Evolutionary conservation across 30 jellyfish, hydroid and myxozoan genomes (phyloP).

Genomic region (Chrysaora quinquecirrha): DNA sequence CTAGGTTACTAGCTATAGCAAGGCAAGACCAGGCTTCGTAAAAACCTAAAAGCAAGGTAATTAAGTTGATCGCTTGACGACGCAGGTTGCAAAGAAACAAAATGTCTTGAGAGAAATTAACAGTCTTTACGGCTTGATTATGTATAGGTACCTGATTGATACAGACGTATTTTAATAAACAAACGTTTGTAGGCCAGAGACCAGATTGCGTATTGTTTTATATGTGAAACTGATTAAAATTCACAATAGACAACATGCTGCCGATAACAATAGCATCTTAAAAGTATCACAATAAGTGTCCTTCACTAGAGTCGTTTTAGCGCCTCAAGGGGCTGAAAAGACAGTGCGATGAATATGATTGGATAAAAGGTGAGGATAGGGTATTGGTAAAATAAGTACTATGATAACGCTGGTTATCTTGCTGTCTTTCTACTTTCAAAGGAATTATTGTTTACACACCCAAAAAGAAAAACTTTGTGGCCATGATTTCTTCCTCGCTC

Average conservation of each 20-base stretch:
- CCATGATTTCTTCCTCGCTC: too few relatives aligned
- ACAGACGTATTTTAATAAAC: not conserved
- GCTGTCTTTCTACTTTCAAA: not conserved
- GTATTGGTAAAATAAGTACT: slow-evolving; percentile 50
- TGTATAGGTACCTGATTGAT: too few relatives aligned
- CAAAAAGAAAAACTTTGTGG: not conserved
- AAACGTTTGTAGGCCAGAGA: not conserved
- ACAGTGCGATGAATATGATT: slow-evolving; percentile 28
- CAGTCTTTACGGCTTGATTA: too few relatives aligned
- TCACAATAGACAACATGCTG: slow-evolving; percentile 29
- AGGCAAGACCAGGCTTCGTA: too few relatives aligned
- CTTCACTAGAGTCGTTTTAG: slow-evolving; percentile 58
- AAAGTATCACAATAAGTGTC: slow-evolving; percentile 34
- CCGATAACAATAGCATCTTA: slow-evolving; percentile 34
- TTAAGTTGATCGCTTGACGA: too few relatives aligned
- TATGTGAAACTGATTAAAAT: slow-evolving; percentile 1
- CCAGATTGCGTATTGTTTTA: not conserved
- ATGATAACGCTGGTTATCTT: not conserved
- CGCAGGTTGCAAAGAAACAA: too few relatives aligned
- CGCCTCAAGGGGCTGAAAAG: slow-evolving; percentile 64
- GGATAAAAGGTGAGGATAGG: slow-evolving; percentile 73
- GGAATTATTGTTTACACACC: slow-evolving; percentile 23
- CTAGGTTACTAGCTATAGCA: too few relatives aligned
- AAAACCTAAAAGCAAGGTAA: too few relatives aligned
- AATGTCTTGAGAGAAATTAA: too few relatives aligned